These are phyloP conservation scores for Podarcis raffonei DNA, from an alignment of 2,113 vertebrate genomes.

Conservation along the genomic window DNA sequence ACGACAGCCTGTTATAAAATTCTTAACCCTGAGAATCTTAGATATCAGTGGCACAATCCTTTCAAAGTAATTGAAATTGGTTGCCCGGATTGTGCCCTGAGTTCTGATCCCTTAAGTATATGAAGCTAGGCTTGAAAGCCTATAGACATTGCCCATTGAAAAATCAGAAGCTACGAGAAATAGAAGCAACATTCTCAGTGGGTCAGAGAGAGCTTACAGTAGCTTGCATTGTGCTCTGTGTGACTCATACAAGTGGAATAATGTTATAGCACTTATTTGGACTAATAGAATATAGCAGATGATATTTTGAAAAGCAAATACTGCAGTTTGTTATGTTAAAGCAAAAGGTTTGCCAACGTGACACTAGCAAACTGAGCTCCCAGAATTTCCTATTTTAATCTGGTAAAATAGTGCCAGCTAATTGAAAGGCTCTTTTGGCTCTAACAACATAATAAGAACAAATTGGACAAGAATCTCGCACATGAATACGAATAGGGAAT, in stretches of 20 bases:
- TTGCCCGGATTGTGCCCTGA: not conserved
- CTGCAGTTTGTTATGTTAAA: not conserved
- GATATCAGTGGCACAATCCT: not conserved
- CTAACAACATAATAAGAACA: conserved; percentile 62
- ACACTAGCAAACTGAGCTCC: conserved; percentile 37
- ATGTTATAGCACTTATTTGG: not conserved
- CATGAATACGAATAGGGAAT: conserved; percentile 47
- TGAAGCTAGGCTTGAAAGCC: not conserved
- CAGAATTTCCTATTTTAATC: conserved; percentile 13
- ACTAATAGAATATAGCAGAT: not conserved
- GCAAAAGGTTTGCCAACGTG: conserved; percentile 27
- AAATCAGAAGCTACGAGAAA: not conserved
- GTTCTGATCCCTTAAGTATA: not conserved
- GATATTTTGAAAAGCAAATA: not conserved
- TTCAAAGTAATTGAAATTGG: not conserved
- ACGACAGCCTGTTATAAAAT: not conserved
- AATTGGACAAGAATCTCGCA: conserved; percentile 56
- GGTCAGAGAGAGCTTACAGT: not conserved
- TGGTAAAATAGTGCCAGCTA: conserved; percentile 23
- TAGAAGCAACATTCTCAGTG: not conserved
- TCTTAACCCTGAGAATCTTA: not conserved
- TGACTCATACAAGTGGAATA: not conserved
- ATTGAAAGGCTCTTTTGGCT: conserved; percentile 61
- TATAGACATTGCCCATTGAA: not conserved
- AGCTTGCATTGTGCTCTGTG: not conserved